Evolutionary conservation across 2,113 vertebrate species (phyloP).

Genomic region (Setophaga petechia): DNA sequence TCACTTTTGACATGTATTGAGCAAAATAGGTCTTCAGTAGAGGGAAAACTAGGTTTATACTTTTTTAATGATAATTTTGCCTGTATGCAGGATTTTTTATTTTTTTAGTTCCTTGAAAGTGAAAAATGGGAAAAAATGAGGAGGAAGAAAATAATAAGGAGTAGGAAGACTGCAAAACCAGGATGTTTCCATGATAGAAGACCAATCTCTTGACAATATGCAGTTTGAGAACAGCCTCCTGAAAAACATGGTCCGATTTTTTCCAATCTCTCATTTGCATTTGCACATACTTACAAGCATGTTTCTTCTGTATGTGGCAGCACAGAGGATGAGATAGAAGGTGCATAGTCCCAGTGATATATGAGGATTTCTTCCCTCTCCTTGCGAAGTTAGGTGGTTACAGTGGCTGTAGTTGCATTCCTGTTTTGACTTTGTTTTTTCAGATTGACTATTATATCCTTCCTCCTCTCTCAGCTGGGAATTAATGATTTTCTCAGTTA

Average conservation of each 20-base stretch:
- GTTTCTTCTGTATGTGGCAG: not conserved
- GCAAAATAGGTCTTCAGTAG: not conserved
- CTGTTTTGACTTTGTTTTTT: not conserved
- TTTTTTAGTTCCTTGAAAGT: not conserved
- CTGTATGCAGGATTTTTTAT: fast-evolving
- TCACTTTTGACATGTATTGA: not conserved
- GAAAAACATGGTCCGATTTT: not conserved
- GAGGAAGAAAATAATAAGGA: not conserved
- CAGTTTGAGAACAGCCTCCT: not conserved
- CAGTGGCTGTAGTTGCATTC: not conserved
- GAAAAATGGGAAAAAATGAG: not conserved
- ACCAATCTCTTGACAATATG: not conserved
- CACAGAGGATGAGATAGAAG: not conserved
- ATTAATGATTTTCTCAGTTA: slow-evolving; percentile 2
- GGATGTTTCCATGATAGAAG: not conserved
- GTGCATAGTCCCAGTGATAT: not conserved
- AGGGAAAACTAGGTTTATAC: fast-evolving
- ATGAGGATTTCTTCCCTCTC: not conserved
- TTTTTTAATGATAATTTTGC: not conserved
- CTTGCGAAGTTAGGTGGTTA: not conserved
- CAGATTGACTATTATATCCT: not conserved
- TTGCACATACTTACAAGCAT: not conserved
- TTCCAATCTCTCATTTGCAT: not conserved
- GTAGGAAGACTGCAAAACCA: not conserved
- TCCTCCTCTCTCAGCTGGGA: not conserved